These are phyloP conservation scores for Campoletis sonorensis DNA, from an alignment of 1,140 invertebrate species.

Conservation along the genomic window DNA sequence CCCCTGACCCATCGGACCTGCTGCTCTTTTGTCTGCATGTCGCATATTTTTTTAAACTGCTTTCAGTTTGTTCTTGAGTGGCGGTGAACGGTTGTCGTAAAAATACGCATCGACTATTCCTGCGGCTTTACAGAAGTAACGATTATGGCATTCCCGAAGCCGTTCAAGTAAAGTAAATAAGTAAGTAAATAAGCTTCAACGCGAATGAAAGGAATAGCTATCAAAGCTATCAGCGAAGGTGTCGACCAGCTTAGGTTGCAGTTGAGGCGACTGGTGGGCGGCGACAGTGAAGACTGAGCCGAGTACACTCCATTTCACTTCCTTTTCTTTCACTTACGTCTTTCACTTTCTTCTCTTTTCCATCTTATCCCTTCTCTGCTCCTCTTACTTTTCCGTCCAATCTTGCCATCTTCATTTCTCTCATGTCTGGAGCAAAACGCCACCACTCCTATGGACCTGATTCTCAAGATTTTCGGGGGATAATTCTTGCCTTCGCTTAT, in stretches of 20 bases:
- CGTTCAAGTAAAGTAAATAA: conserved; percentile 35
- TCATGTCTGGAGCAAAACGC: neutral
- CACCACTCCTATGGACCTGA: neutral
- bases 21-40: neutral
- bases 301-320: conserved; percentile 45
- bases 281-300: conserved; percentile 55
- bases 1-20: too few species aligned
- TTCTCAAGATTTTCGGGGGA: neutral
- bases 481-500: conserved; percentile 22
- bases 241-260: conserved; percentile 55
- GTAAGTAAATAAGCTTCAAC: conserved; percentile 38
- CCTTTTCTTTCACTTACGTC: conserved; percentile 28
- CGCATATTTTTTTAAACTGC: neutral
- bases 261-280: conserved; percentile 55
- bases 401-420: conserved; percentile 22
- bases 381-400: neutral
- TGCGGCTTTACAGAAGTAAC: neutral
- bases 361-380: conserved; percentile 6
- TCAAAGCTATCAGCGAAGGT: conserved; percentile 54
- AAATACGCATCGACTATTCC: neutral
- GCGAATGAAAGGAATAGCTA: conserved; percentile 48
- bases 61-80: neutral
- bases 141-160: conserved; percentile 23
- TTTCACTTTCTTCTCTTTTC: conserved; percentile 16
- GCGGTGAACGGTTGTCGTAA: neutral